Evolutionary conservation across 2,888 invertebrate genomes (phyloP), one percentile per base, ranked within the genome.

Genomic region (Dugesia japonica): DNA sequence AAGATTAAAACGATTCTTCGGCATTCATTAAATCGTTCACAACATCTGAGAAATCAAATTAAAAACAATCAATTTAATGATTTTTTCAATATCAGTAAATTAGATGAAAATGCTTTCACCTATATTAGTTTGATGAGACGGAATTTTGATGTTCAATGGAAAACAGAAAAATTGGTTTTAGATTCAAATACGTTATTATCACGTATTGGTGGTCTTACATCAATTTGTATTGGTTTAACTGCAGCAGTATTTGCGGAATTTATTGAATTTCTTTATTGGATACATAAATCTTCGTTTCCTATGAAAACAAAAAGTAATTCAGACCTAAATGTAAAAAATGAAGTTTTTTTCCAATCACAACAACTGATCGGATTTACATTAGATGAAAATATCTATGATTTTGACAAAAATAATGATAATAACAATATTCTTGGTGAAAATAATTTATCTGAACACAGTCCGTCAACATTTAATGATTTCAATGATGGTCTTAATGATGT

Each of bases 151-250:
- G 38, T 76, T 31, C 77, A 26, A 17, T 28, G 26, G 15, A 76
- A 77, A 33, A 76, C 42, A 7, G 77, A 77, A 71, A 77, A 76
- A 28, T 38, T 77, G 28, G 76, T 77, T 20, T 27, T 76, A 27
- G 76, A 77, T 33, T 20, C 77, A 0, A 77, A 77, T 20, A 76
- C 78, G 23, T 26, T 77, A 23, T 26, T 77, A 15, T 77, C 76
- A 15, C 77, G 77, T 26, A 77, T 77, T 0, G 77, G 77, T 9
- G 77, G 77, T 31, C 26, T 77, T 13, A 78, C 78, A 20, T 77
- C 77, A 7, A 71, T 77, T n/a, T 78, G 38, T 71, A 77, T 77
- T 31, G 77, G 77, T 13, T 71, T 77, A 27, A 77, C 77, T 15
- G 76, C 77, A 0, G 77, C 77, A 1, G 78, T 77, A 17, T 31